phyloP scores from a whole-genome alignment of 2,113 vertebrate species.

The Alces alces region DNA sequence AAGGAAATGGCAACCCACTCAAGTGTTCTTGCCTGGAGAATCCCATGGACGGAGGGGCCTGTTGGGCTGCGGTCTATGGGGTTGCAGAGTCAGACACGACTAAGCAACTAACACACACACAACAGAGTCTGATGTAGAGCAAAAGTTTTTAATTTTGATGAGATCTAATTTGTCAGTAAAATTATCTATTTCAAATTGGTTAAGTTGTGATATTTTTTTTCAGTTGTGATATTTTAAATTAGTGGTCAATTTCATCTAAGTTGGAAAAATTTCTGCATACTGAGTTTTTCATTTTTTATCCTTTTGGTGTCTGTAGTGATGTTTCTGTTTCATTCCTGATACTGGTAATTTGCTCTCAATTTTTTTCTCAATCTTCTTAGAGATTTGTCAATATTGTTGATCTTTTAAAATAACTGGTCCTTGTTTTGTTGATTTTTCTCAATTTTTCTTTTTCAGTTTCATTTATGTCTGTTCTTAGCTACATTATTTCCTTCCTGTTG shows the following conservation, averaged over 20 bases:
- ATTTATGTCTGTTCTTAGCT: neutral
- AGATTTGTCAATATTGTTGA: neutral
- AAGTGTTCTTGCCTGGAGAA: too few species aligned
- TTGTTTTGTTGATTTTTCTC: neutral
- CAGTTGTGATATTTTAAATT: neutral
- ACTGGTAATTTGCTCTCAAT: neutral
- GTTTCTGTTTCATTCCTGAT: neutral
- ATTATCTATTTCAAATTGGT: neutral
- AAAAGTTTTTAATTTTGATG: neutral
- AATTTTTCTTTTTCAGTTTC: neutral
- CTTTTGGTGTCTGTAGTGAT: neutral
- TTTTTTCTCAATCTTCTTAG: neutral
- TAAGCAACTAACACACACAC: too few species aligned
- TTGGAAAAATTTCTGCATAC: neutral
- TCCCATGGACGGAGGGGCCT: too few species aligned
- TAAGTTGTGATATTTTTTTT: neutral
- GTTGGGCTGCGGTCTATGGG: too few species aligned
- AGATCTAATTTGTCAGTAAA: neutral
- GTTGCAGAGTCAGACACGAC: too few species aligned
- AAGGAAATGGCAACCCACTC: too few species aligned
- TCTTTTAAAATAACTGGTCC: neutral
- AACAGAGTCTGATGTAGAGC: neutral
- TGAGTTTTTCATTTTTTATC: neutral
- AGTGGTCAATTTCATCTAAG: neutral
- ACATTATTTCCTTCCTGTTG: neutral